A percentile compares a stretch with the other conserved stretches of the same genome.
phyloP scores from a whole-genome alignment of 2,797 vertebrate species.

The Eulemur albifrons region DNA sequence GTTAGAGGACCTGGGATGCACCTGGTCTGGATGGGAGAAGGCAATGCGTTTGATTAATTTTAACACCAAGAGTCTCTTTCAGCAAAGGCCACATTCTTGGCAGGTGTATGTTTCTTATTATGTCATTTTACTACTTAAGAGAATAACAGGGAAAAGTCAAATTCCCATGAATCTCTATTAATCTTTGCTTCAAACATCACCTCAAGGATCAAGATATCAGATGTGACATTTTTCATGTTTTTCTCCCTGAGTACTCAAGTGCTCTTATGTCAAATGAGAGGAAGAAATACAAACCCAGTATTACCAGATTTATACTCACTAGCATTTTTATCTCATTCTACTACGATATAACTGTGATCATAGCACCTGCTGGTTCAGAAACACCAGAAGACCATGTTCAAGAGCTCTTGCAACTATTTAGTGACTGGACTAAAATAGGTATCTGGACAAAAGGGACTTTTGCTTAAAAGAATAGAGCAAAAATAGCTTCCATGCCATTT shows the following conservation, averaged over 20 bases:
- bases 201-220: conserved; percentile 35
- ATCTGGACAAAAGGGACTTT: neutral
- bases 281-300: neutral
- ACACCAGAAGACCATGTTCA: conserved; percentile 14
- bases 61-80: conserved; percentile 19
- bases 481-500: neutral
- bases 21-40: neutral
- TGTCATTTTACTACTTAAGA: conserved; percentile 23
- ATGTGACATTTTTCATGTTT: neutral
- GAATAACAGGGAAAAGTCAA: conserved; percentile 30
- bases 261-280: conserved; percentile 33
- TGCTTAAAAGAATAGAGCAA: conserved; percentile 16
- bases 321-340: conserved; percentile 43
- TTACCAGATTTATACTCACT: neutral
- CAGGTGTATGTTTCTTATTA: conserved; percentile 26
- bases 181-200: conserved; percentile 56
- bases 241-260: neutral
- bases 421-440: conserved; percentile 14
- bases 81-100: neutral
- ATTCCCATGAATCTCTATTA: conserved; percentile 1
- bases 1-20: neutral
- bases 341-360: conserved; percentile 4
- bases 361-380: conserved; percentile 34
- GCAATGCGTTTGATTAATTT: neutral
- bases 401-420: conserved; percentile 41